Conservation (phyloP, 2,888 invertebrate genomes). For the Chloromyia formosa region DNA sequence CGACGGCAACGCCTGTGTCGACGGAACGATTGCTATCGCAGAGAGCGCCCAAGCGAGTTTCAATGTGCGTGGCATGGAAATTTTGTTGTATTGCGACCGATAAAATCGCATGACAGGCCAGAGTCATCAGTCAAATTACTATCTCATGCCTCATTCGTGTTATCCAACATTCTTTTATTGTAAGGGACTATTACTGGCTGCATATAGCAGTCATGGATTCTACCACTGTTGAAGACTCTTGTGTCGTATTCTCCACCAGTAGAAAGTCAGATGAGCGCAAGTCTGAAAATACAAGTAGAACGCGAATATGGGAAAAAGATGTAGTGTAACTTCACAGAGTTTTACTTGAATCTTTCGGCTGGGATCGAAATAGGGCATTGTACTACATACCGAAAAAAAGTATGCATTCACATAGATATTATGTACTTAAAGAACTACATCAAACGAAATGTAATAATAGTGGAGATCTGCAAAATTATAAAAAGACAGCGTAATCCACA, state of each 20-base stretch:
- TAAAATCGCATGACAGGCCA: conserved; percentile 53
- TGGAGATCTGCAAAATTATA: too few relatives aligned
- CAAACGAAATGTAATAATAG: too few relatives aligned
- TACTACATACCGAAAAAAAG: too few relatives aligned
- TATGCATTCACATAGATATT: too few relatives aligned
- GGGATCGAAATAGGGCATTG: too few relatives aligned
- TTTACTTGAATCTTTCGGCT: too few relatives aligned
- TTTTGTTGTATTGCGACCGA: conserved; percentile 46
- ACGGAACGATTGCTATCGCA: conserved; percentile 47
- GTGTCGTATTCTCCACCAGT: not conserved
- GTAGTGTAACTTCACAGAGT: too few relatives aligned
- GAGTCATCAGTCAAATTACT: conserved; percentile 53
- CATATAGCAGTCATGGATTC: not conserved
- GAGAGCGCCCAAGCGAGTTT: conserved; percentile 30
- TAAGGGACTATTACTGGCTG: not conserved
- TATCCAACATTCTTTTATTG: conserved; percentile 40
- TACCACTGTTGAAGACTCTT: too few relatives aligned
- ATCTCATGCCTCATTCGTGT: conserved; percentile 44
- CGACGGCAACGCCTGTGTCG: conserved; percentile 40
- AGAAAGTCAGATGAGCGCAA: conserved; percentile 4
- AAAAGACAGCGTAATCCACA: too few relatives aligned
- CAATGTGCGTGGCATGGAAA: conserved; percentile 42
- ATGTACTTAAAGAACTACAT: too few relatives aligned
- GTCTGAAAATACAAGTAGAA: conserved; percentile 42
- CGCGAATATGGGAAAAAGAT: too few relatives aligned